Percentiles rank a stretch among this genome's conserved stretches.
phyloP scores from a whole-genome alignment of 2,888 invertebrate genomes.

The Aleiodes testaceus region DNA sequence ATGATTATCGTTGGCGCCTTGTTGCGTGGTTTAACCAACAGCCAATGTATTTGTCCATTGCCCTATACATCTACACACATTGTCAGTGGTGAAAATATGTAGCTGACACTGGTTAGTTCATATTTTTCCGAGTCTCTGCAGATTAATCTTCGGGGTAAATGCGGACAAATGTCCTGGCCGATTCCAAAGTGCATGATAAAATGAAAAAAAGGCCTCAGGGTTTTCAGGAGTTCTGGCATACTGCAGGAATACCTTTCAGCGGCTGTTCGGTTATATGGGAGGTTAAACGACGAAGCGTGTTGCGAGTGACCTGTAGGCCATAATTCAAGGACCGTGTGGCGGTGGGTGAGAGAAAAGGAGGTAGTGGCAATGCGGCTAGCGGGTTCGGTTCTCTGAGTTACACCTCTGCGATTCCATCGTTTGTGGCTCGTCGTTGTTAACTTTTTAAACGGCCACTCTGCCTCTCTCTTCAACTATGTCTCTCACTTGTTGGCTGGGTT shows the following conservation, averaged over 20 bases:
- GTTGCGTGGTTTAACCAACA: conserved; percentile 26
- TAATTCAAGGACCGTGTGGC: conserved; percentile 62
- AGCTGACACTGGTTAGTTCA: not conserved
- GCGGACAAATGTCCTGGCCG: no score
- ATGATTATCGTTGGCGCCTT: conserved; percentile 34
- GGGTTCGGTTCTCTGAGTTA: conserved; percentile 56
- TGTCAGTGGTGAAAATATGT: conserved; percentile 10
- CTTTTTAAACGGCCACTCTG: conserved; percentile 34
- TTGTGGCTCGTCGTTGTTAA: conserved; percentile 45
- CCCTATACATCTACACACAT: not conserved
- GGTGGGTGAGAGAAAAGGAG: conserved; percentile 42
- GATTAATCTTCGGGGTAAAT: no score
- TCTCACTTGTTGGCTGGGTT: conserved; percentile 10
- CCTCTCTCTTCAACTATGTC: conserved; percentile 1
- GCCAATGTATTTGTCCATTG: conserved; percentile 31
- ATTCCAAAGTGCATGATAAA: no score
- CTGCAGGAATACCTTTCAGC: conserved; percentile 29
- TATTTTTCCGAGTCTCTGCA: not conserved
- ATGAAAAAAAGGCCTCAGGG: not conserved
- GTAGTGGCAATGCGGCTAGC: conserved; percentile 46
- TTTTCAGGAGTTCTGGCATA: no score
- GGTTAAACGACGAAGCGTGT: conserved; percentile 72
- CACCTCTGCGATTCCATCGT: conserved; percentile 65
- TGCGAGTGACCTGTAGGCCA: conserved; percentile 68
- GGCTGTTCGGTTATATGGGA: conserved; percentile 53